A percentile compares a stretch with the other conserved stretches of the same genome.
Conservation (phyloP, 2,113 vertebrate genomes). For the Halcyon senegalensis region DNA sequence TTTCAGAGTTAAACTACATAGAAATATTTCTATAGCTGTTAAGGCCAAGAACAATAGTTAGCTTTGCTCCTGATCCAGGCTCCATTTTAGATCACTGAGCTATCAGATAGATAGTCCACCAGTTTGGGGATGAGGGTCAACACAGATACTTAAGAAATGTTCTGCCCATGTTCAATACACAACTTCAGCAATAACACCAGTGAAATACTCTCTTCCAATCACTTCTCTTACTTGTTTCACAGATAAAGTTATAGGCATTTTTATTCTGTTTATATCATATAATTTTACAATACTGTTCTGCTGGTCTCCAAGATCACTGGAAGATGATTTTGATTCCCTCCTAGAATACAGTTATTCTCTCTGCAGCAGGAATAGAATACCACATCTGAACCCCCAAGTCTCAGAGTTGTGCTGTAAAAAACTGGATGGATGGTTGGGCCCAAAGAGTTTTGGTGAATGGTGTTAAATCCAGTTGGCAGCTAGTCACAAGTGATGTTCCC, state of each 20-base stretch:
- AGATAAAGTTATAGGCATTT: background rate
- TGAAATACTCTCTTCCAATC: background rate
- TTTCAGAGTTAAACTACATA: accelerated
- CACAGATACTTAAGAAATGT: background rate
- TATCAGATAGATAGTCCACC: accelerated
- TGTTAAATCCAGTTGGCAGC: background rate
- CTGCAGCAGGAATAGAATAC: background rate
- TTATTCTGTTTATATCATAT: background rate
- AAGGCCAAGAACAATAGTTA: background rate
- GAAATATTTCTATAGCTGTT: background rate
- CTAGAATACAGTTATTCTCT: background rate
- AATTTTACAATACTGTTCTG: background rate
- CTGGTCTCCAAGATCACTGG: background rate
- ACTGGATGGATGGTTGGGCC: accelerated
- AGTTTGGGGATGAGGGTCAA: background rate
- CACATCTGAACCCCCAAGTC: background rate
- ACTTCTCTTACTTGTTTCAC: background rate
- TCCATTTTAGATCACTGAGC: background rate
- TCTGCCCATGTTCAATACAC: background rate
- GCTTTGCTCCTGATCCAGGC: background rate
- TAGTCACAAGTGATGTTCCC: accelerated
- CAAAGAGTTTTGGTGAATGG: background rate
- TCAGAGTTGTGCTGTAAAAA: background rate
- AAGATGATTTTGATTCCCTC: background rate
- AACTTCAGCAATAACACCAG: background rate